Percentiles rank a stretch among this genome's conserved stretches.
These are phyloP conservation scores for Acrossocheilus wenchowensis DNA, from an alignment of 2,797 vertebrate genomes.

Conservation along the genomic window DNA sequence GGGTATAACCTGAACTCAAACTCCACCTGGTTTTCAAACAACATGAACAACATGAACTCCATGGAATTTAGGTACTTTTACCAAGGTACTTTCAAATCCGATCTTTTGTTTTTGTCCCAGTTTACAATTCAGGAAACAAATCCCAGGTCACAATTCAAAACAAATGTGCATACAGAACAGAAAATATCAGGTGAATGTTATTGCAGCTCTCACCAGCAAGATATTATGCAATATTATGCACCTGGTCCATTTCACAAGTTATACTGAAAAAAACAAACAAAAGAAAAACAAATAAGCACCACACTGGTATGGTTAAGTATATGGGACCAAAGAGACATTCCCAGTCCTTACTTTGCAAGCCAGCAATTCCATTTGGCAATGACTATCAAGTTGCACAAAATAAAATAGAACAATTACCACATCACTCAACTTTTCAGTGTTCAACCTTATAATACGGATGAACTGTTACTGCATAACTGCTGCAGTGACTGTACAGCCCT, in stretches of 20 bases:
- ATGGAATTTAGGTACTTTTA: background rate
- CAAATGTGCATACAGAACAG: background rate
- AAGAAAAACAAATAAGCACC: background rate
- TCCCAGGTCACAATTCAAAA: background rate
- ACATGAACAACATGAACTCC: too few relatives aligned
- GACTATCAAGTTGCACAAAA: background rate
- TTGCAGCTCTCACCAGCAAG: background rate
- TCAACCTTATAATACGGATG: background rate
- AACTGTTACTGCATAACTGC: conserved; percentile 11
- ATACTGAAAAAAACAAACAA: background rate
- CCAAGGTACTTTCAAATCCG: background rate
- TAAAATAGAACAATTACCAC: background rate
- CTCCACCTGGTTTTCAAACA: background rate
- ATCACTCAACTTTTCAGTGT: background rate
- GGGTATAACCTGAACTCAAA: background rate
- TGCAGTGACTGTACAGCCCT: background rate
- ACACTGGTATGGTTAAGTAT: background rate
- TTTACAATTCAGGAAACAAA: background rate
- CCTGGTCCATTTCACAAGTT: background rate
- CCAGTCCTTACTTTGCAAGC: background rate
- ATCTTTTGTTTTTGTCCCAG: background rate
- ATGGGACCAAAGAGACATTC: background rate
- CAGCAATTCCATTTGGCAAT: background rate
- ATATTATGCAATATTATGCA: background rate
- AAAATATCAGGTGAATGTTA: background rate